These are phyloP conservation scores for Parapsyche elsis DNA, from an alignment of 1,140 invertebrate species.

Conservation along the genomic window DNA sequence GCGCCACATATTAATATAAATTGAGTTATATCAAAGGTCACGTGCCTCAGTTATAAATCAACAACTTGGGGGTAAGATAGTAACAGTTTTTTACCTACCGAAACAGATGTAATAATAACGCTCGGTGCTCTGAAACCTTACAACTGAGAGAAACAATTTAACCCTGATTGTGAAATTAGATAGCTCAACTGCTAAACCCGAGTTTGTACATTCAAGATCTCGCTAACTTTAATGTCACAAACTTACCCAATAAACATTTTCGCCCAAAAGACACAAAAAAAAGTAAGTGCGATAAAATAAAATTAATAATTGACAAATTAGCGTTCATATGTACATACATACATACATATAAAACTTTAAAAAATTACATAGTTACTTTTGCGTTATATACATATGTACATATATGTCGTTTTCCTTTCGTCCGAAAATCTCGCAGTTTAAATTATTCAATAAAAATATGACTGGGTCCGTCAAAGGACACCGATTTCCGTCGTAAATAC, in stretches of 20 bases:
- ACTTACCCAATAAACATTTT: conserved; percentile 27
- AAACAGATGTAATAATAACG: conserved; percentile 41
- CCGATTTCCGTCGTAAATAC: neutral
- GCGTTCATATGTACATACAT: neutral
- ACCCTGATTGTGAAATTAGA: conserved; percentile 37
- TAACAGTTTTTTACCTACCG: conserved; percentile 38
- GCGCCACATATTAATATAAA: conserved; percentile 40
- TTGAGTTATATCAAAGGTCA: conserved; percentile 33
- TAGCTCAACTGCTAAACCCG: neutral
- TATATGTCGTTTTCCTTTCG: conserved; percentile 9
- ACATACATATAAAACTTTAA: neutral
- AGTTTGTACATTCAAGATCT: conserved; percentile 25
- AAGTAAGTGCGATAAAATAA: too few relatives aligned
- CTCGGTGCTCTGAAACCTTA: conserved; percentile 13
- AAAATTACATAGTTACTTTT: too few relatives aligned
- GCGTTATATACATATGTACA: neutral
- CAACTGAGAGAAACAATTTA: conserved; percentile 42
- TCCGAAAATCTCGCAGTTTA: neutral
- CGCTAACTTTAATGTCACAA: conserved; percentile 22
- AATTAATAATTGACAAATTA: too few relatives aligned
- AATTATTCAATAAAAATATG: conserved; percentile 35
- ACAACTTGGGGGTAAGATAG: conserved; percentile 40
- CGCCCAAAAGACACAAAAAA: neutral
- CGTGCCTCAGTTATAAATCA: conserved; percentile 40
- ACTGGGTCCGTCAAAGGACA: conserved; percentile 18